Evolutionary conservation across 2,888 invertebrate genomes (phyloP).

Genomic region (Actias luna): DNA sequence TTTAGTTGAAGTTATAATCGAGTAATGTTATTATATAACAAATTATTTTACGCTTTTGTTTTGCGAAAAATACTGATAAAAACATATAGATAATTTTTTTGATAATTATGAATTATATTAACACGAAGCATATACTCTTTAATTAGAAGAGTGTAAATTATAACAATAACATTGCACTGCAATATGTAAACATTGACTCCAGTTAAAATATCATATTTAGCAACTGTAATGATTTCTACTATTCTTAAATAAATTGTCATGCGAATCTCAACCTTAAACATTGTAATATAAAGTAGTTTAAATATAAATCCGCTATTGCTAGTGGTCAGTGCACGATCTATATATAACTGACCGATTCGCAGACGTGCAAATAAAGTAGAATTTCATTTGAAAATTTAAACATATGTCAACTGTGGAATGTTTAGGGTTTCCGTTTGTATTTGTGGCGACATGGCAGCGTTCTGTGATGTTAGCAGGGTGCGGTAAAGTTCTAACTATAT

Average conservation of each 20-base stretch:
- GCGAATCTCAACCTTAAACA: slow-evolving; percentile 29
- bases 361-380: slow-evolving; percentile 44
- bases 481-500: too few species aligned
- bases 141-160: not conserved
- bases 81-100: not conserved
- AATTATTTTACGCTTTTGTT: too few species aligned
- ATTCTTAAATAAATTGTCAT: slow-evolving; percentile 34
- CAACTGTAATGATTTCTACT: slow-evolving; percentile 51
- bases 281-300: slow-evolving; percentile 18
- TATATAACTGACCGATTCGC: slow-evolving; percentile 45
- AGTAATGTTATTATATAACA: too few species aligned
- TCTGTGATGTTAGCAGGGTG: too few species aligned
- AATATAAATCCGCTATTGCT: slow-evolving; percentile 22
- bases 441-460: too few species aligned
- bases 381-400: slow-evolving; percentile 36
- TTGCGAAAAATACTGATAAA: too few species aligned
- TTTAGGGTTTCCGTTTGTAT: slow-evolving; percentile 1
- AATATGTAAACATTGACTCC: slow-evolving; percentile 6
- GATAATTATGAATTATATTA: not conserved
- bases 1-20: too few species aligned
- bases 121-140: not conserved
- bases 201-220: slow-evolving; percentile 48
- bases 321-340: slow-evolving; percentile 24
- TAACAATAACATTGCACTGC: slow-evolving; percentile 6
- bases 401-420: slow-evolving; percentile 34